phyloP scores from a whole-genome alignment of 2,888 invertebrate genomes.

The Drosophila anomelani region DNA sequence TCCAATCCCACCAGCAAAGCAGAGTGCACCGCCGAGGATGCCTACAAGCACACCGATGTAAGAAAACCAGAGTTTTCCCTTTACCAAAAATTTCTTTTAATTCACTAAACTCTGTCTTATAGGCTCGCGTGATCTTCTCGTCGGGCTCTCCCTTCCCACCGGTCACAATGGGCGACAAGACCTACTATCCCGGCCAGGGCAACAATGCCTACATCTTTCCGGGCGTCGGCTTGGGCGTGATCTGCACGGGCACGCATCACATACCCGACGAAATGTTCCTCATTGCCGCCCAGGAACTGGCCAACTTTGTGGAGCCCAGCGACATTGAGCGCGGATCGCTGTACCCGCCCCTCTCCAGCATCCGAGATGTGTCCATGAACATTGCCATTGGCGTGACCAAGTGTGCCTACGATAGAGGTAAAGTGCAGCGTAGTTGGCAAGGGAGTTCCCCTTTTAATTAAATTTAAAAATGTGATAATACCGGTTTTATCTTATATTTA shows the following conservation, averaged over 20 bases:
- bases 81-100: background rate
- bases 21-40: constrained; percentile 98
- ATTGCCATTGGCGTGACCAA: constrained; percentile 95
- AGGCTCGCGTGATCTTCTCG: constrained; percentile 97
- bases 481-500: constrained; percentile 72
- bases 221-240: constrained; percentile 96
- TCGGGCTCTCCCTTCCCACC: constrained; percentile 98
- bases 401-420: constrained; percentile 95
- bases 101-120: constrained; percentile 13
- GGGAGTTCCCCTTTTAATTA: background rate
- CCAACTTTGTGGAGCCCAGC: constrained; percentile 92
- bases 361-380: constrained; percentile 94
- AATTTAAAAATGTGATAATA: background rate
- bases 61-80: constrained; percentile 76
- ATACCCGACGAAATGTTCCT: constrained; percentile 97
- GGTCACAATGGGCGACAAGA: constrained; percentile 91
- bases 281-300: constrained; percentile 94
- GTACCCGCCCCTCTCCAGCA: constrained; percentile 94
- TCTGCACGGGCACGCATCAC: constrained; percentile 95
- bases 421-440: constrained; percentile 36
- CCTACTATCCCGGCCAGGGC: constrained; percentile 96
- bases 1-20: constrained; percentile 99
- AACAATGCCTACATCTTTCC: constrained; percentile 99
- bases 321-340: constrained; percentile 94
- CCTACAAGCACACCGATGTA: constrained; percentile 96